Percentiles rank a stretch among this genome's conserved stretches.
phyloP scores from a whole-genome alignment of 2,113 vertebrate genomes.

The Zapus hudsonius region DNA sequence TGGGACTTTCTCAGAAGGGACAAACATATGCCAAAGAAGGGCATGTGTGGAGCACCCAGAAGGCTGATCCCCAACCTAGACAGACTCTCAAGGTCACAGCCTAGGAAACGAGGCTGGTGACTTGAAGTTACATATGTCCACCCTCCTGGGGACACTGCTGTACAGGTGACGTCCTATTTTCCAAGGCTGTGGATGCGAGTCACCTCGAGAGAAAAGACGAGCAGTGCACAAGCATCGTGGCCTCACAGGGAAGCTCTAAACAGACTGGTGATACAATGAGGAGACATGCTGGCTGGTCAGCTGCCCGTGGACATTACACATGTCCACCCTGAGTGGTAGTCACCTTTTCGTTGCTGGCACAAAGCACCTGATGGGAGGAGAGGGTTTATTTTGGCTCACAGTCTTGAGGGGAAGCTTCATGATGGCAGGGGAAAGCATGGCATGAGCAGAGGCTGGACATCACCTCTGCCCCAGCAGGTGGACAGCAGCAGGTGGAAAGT shows the following conservation, averaged over 20 bases:
- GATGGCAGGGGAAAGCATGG: too few species aligned
- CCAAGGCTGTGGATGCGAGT: not conserved
- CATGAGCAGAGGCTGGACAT: too few species aligned
- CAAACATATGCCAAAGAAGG: not conserved
- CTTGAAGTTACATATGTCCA: not conserved
- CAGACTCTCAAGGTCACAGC: fast-evolving
- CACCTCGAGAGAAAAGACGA: not conserved
- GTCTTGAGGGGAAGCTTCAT: too few species aligned
- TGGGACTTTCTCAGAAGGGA: not conserved
- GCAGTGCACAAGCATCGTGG: not conserved
- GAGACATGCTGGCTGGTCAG: too few species aligned
- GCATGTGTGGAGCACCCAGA: not conserved
- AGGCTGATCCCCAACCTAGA: too few species aligned
- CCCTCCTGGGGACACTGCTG: not conserved
- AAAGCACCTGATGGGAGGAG: too few species aligned
- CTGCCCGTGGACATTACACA: not conserved
- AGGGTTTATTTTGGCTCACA: too few species aligned
- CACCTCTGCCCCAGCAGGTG: too few species aligned
- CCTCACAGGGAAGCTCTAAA: not conserved
- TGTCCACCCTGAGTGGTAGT: too few species aligned
- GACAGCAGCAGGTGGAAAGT: too few species aligned
- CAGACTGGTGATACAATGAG: not conserved
- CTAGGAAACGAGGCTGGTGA: fast-evolving
- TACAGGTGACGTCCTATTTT: not conserved
- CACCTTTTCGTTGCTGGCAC: too few species aligned